Conservation (phyloP, 2,888 invertebrate species). For the Cephus pulcher region DNA sequence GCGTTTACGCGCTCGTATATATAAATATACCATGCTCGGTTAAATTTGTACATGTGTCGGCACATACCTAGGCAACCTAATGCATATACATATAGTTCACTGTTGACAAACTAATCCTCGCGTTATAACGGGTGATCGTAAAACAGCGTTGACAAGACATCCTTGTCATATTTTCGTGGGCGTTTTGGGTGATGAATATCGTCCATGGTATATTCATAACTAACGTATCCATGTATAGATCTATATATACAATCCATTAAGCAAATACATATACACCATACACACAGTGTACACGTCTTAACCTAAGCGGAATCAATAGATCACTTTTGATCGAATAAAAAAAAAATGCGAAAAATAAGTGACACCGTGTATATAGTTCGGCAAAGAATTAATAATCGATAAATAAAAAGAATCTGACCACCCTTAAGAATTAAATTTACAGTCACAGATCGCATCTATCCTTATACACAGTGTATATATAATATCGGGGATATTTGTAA, state of each 20-base stretch:
- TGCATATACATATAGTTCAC: not conserved
- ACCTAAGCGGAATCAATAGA: conserved; percentile 27
- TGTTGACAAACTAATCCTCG: conserved; percentile 63
- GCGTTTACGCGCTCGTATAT: not conserved
- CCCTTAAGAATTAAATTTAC: not conserved
- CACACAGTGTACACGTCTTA: not conserved
- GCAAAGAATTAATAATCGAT: not conserved
- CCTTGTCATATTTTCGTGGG: conserved; percentile 52
- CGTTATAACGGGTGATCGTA: conserved; percentile 54
- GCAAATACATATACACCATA: not conserved
- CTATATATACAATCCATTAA: not conserved
- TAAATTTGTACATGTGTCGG: not conserved
- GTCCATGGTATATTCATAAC: conserved; percentile 24
- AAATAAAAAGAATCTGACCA: too few relatives aligned
- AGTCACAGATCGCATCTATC: not conserved
- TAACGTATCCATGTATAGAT: not conserved
- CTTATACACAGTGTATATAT: too few relatives aligned
- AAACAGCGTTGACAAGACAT: conserved; percentile 53
- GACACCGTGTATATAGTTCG: not conserved
- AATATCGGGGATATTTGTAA: too few relatives aligned
- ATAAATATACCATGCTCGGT: not conserved
- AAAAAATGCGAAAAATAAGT: not conserved
- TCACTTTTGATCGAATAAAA: too few relatives aligned
- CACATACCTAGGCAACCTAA: not conserved
- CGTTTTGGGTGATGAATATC: conserved; percentile 51